Evolutionary conservation across 2,797 vertebrate species (phyloP).

Genomic region (Moxostoma hubbsi): DNA sequence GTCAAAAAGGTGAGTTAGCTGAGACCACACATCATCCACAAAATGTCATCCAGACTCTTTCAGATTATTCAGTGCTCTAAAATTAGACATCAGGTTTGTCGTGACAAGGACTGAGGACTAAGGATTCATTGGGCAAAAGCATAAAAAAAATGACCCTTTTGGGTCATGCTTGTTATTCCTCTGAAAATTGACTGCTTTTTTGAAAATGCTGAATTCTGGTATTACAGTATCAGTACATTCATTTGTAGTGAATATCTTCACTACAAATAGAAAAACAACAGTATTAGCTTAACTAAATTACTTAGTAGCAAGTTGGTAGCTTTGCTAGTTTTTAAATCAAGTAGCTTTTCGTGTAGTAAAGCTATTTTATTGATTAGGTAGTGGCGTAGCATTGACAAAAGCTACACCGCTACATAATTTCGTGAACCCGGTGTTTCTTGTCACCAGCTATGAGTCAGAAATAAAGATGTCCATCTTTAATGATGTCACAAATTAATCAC

Average conservation of each 20-base stretch:
- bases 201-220: slow-evolving; percentile 45
- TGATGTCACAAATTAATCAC: too few relatives aligned
- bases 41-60: slow-evolving; percentile 73
- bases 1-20: slow-evolving; percentile 76
- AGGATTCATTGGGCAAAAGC: slow-evolving; percentile 48
- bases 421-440: too few relatives aligned
- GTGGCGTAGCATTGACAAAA: too few relatives aligned
- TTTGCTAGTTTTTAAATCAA: too few relatives aligned
- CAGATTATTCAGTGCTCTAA: slow-evolving; percentile 69
- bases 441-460: too few relatives aligned
- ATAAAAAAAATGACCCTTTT: slow-evolving; percentile 57
- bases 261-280: background rate
- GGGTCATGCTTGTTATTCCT: slow-evolving; percentile 61
- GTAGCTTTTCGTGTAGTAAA: too few relatives aligned
- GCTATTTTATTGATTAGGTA: too few relatives aligned
- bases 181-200: slow-evolving; percentile 53
- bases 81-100: slow-evolving; percentile 54
- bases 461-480: too few relatives aligned
- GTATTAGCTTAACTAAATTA: too few relatives aligned
- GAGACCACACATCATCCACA: slow-evolving; percentile 74
- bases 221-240: too few relatives aligned
- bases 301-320: too few relatives aligned
- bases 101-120: slow-evolving; percentile 48
- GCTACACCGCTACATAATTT: too few relatives aligned
- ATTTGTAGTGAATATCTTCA: background rate